Evolutionary conservation across 2,797 vertebrate species (phyloP), one percentile per base, ranked within the genome.

Genomic region (Erpetoichthys calabaricus): DNA sequence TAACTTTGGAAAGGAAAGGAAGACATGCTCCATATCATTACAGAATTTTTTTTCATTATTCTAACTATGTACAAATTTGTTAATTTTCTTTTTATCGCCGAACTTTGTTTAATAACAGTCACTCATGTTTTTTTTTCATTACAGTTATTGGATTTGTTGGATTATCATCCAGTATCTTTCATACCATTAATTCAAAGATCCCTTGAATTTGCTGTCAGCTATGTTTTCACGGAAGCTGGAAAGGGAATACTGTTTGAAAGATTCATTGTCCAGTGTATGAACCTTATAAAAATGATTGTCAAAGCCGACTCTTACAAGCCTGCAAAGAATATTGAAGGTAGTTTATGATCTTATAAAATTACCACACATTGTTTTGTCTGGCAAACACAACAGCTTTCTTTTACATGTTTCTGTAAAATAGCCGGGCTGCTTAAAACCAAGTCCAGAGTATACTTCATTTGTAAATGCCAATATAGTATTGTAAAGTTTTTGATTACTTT

Each of bases 241-340:
- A 87, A 94, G 68, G 91, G 91, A 51, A 73, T 95, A 62, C 84
- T 87, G 10, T 98, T 97, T 72, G 92, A 98, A 53, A 87, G 91
- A 58, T 98, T 98, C 78, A 94, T 91, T 67, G 92, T 97, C 58
- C 95, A 96, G 44, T 98, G 94, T 81, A 93, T 98, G 94, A 97
- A 91, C 80, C 90, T 98, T 70, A 92, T 98, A 77, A 98, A 98
- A 82, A 86, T 92, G 88, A 98, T 97, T 65, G 86, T 99, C 56
- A 98, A 94, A 83, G 96, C 95, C 51, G 90, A 94, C 44, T 82
- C 91, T 64, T 98, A 93, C 77, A 97, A 94, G 73, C 92, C 91
- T 57, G 83, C 86, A 65, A 99, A 98, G 84, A 95, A 94, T 77
- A 78, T 92, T 47, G 91, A 97, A 69, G 94, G 94, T 97, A 88